Percentiles rank a stretch among this genome's conserved stretches.
phyloP scores from a whole-genome alignment of 1,140 invertebrate species.

The Scaptomyza montana region DNA sequence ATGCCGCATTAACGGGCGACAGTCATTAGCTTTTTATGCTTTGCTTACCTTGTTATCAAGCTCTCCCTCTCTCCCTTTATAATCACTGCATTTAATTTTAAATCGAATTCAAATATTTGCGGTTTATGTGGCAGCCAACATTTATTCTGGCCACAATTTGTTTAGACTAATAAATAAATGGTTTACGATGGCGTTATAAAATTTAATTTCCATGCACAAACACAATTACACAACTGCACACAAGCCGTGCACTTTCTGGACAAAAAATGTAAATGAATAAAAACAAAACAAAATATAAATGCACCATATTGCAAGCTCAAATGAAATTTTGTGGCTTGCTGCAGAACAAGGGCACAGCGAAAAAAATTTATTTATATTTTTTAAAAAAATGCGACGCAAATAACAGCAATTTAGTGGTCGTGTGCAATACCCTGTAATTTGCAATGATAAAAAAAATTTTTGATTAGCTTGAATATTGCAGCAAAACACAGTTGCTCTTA shows the following conservation, averaged over 20 bases:
- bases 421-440: constrained; percentile 12
- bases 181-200: constrained; percentile 43
- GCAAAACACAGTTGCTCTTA: too few species aligned
- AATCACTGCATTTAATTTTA: constrained; percentile 39
- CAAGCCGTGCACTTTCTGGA: background rate
- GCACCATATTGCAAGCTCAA: constrained; percentile 76
- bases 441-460: too few species aligned
- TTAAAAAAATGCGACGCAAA: constrained; percentile 48
- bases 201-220: constrained; percentile 56
- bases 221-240: background rate
- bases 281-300: constrained; percentile 64
- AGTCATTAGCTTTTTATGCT: constrained; percentile 75
- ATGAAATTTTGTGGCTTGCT: constrained; percentile 80
- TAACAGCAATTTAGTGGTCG: constrained; percentile 9
- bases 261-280: constrained; percentile 21
- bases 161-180: constrained; percentile 57
- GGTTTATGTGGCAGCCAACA: constrained; percentile 37
- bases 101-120: constrained; percentile 72
- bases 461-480: too few species aligned
- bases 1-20: constrained; percentile 55
- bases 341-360: constrained; percentile 47
- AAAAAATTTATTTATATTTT: background rate
- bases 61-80: background rate
- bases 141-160: constrained; percentile 59
- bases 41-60: background rate